These are phyloP conservation scores for Hafferia zeledoni DNA, from an alignment of 2,797 vertebrate species.

Conservation along the genomic window DNA sequence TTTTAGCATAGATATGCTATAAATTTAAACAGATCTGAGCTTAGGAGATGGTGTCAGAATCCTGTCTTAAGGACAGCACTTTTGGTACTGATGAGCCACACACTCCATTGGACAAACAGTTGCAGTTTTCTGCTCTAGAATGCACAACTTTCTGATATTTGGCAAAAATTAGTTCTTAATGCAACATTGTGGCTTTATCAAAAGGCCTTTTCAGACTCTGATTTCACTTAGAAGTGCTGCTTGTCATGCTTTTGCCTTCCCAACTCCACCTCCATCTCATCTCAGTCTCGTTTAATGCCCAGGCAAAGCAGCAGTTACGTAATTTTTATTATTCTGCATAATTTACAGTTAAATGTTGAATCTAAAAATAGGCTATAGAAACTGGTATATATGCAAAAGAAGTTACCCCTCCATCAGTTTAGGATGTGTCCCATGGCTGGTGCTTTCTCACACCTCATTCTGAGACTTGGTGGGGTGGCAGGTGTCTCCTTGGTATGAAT, in stretches of 20 bases:
- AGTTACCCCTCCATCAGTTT: background rate
- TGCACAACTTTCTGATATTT: background rate
- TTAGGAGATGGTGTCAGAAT: background rate
- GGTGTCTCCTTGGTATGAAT: background rate
- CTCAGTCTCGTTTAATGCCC: background rate
- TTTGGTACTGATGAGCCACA: background rate
- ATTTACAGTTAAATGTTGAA: background rate
- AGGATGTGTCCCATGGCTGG: background rate
- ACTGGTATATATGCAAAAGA: background rate
- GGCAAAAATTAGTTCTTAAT: background rate
- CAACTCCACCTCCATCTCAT: background rate
- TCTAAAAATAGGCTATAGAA: background rate
- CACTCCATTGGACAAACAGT: background rate
- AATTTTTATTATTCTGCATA: background rate
- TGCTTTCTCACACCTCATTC: background rate
- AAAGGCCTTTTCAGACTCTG: background rate
- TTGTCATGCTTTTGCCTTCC: background rate
- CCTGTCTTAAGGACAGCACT: background rate
- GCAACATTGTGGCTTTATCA: background rate
- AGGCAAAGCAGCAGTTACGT: background rate
- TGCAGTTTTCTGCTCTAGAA: background rate
- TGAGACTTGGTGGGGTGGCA: background rate
- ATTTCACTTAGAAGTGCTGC: background rate
- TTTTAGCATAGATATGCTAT: background rate
- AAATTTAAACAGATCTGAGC: accelerated